These are phyloP conservation scores for Eudemis profundana DNA, from an alignment of 2,888 invertebrate species.

Conservation along the genomic window DNA sequence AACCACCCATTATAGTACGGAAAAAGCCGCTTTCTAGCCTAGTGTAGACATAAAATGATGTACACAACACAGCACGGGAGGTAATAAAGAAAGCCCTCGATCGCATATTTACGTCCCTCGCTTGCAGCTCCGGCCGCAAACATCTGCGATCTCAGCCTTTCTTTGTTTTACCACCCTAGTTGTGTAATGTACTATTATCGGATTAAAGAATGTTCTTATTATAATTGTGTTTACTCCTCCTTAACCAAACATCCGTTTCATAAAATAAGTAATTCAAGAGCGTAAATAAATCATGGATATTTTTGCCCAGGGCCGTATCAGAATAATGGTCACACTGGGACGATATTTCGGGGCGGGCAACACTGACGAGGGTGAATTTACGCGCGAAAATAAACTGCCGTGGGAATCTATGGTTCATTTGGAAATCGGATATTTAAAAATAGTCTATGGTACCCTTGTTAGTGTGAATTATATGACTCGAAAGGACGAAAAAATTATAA, in stretches of 20 bases:
- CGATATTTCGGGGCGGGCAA: slow-evolving; percentile 44
- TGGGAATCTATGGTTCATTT: slow-evolving; percentile 52
- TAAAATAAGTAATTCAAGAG: slow-evolving; percentile 22
- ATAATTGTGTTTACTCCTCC: background rate
- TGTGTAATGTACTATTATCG: background rate
- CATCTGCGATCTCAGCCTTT: too few relatives aligned
- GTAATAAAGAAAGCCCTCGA: too few relatives aligned
- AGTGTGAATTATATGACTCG: background rate
- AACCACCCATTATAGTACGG: too few relatives aligned
- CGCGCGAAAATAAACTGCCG: slow-evolving; percentile 49
- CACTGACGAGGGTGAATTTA: slow-evolving; percentile 50
- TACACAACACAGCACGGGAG: too few relatives aligned
- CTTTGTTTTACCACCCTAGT: too few relatives aligned
- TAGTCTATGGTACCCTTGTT: slow-evolving; percentile 5
- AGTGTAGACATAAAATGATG: too few relatives aligned
- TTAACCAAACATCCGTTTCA: slow-evolving; percentile 10
- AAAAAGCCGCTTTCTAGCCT: too few relatives aligned
- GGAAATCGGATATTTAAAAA: slow-evolving; percentile 35
- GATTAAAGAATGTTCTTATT: background rate
- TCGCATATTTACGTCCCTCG: too few relatives aligned
- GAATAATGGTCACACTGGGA: slow-evolving; percentile 43
- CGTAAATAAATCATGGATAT: slow-evolving; percentile 39
- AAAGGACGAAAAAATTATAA: too few relatives aligned
- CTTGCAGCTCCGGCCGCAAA: too few relatives aligned
- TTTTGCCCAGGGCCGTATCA: slow-evolving; percentile 30